Base-by-base conservation (phyloP, 2,797 vertebrate species). In the Malacoctenus gilli region DNA sequence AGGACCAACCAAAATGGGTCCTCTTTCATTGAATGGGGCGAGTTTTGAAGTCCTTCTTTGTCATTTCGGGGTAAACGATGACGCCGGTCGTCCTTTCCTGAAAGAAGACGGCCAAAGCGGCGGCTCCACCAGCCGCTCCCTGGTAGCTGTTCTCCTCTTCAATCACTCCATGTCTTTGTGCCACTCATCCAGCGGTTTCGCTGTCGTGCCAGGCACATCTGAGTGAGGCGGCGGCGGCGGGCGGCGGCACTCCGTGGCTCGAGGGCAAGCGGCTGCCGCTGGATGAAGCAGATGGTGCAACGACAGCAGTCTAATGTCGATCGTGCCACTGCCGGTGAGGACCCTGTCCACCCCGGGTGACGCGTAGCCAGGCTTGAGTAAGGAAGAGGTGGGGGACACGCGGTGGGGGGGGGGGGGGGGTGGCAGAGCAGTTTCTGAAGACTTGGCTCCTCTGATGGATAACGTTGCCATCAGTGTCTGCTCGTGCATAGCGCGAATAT, bases 251-350 rank as follows among this genome's bases (percentile, higher is more conserved):
- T 42, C 43, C 9, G 20, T 59, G 49, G 68, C 83, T 50, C 10
- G 49, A 68, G 65, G 56, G 57, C 41, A 50, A 28, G 46, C 67
- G 23, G 46, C 67, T 75, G 46, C 67, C 74, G 57, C 30, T 34
- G 40, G 49, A 61, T 56, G 23, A 18, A 64, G 66, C 75, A 77
- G 80, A 85, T 81, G 74, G 80, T 63, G 22, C 32, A 34, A 46
- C 63, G 68, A 65, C 76, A 77, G 34, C 68, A 72, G 53, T 86
- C 51, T 74, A 68, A 77, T 49, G 51, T 38, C 25, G 19, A 65
- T 67, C 15, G 37, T 8, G 16, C 19, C 21, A 12, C 46, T 30
- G 40, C 68, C 63, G 61, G 58, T 50, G 56, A 69, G 5, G 57
- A 72, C 41, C 44, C 62, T 55, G 69, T 68, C 77, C 75, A 53